A percentile compares a stretch with the other conserved stretches of the same genome.
Evolutionary conservation across 1,140 invertebrate species (phyloP).

Genomic region (Adelges cooleyi): DNA sequence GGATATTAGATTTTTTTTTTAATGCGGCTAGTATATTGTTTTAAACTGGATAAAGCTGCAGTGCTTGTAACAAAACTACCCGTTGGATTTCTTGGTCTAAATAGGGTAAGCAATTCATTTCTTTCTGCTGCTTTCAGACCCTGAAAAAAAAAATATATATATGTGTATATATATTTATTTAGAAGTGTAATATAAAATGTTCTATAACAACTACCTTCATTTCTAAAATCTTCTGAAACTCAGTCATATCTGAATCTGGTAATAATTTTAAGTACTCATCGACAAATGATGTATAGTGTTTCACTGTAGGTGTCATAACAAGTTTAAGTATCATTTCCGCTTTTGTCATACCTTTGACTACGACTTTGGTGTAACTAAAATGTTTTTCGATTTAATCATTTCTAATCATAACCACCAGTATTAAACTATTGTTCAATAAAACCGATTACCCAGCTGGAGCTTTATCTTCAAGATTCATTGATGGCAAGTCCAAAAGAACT

Average conservation of each 20-base stretch:
- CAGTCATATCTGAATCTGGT: slow-evolving; percentile 75
- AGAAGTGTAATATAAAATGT: too few species aligned
- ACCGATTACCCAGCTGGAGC: slow-evolving; percentile 59
- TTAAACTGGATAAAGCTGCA: slow-evolving; percentile 39
- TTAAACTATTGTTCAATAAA: not conserved
- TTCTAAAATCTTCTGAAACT: slow-evolving; percentile 92
- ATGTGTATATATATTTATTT: not conserved
- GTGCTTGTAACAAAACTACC: slow-evolving; percentile 32
- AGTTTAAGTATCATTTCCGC: slow-evolving; percentile 98
- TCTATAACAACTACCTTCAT: slow-evolving; percentile 67
- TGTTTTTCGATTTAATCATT: too few species aligned
- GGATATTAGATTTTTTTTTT: slow-evolving; percentile 25
- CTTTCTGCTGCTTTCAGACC: slow-evolving; percentile 54
- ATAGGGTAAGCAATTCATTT: slow-evolving; percentile 50
- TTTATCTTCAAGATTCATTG: slow-evolving; percentile 77
- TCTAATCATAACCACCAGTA: not conserved
- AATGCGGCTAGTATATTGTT: slow-evolving; percentile 48
- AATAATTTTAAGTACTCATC: slow-evolving; percentile 83
- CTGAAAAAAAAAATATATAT: slow-evolving; percentile 37
- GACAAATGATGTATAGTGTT: slow-evolving; percentile 56
- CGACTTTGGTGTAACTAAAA: slow-evolving; percentile 62
- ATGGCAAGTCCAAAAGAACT: slow-evolving; percentile 84
- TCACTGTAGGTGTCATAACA: slow-evolving; percentile 87
- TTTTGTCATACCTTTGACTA: slow-evolving; percentile 93
- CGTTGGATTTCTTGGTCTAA: slow-evolving; percentile 43